Evolutionary conservation across 2,888 invertebrate genomes (phyloP), one percentile per base, ranked within the genome.

Genomic region (Pseudoips prasinana): DNA sequence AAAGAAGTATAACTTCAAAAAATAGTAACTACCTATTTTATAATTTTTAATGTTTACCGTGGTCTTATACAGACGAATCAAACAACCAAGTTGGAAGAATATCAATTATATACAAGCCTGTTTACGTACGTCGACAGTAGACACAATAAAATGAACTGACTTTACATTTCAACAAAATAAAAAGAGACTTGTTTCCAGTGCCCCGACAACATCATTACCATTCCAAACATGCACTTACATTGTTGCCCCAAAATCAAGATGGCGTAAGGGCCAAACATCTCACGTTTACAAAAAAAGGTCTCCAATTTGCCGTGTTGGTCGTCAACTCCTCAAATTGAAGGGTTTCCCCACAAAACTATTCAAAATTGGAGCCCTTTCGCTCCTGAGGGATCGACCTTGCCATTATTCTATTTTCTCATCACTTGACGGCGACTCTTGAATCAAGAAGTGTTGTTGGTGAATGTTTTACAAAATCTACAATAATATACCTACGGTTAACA

Each of bases 401-500:
- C 54, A 56, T 64, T 62, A 64, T 59, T 59, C 63, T 64, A 64
- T 64, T 64, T 64, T 49, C 50, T 53, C 39, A 61, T 63, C 59
- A 58, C 60, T 59, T 40, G 46, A 49, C 29, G 42, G 25, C 36
- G 38, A 38, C 45, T 41, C 50, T 47, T 22, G 40, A 29, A 31
- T 46, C 39, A 40, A 51, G 38, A 41, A 28, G 32, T 25, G 34
- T 44, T 29, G 38, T 29, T 19, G 14, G 11, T 44, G 29, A 10
- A 32, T 14, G 2, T 14, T 14, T n/a, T n/a, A n/a, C n/a, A n/a
- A n/a, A n/a, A n/a, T n/a, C n/a, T n/a, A n/a, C n/a, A n/a, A n/a
- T n/a, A n/a, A n/a, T n/a, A n/a, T n/a, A n/a, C n/a, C n/a, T n/a
- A n/a, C n/a, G n/a, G n/a, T n/a, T n/a, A n/a, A n/a, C n/a, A n/a